Conservation (phyloP, 1,140 invertebrate species). For the Drosophila bocki region DNA sequence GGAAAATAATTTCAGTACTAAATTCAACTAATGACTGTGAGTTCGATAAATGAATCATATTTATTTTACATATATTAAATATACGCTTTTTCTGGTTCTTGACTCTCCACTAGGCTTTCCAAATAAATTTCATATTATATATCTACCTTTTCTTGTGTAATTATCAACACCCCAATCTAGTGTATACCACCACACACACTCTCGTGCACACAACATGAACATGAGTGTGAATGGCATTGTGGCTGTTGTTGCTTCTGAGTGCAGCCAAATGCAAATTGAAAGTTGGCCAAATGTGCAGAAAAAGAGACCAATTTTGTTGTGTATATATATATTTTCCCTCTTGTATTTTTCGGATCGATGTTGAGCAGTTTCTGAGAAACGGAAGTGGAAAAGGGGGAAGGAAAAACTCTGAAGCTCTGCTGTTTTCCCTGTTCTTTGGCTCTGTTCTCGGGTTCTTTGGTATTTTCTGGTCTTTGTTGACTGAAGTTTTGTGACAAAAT, state of each 20-base stretch:
- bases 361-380: slow-evolving; percentile 1
- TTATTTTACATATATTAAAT: too few relatives aligned
- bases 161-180: background rate
- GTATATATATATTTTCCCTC: background rate
- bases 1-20: too few relatives aligned
- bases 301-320: slow-evolving; percentile 55
- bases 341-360: slow-evolving; percentile 31
- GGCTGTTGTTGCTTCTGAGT: slow-evolving; percentile 40
- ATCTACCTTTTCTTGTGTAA: background rate
- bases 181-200: slow-evolving; percentile 7
- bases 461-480: slow-evolving; percentile 14
- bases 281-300: slow-evolving; percentile 71
- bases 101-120: background rate
- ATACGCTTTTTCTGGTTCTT: too few relatives aligned
- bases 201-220: background rate
- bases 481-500: slow-evolving; percentile 55
- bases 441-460: slow-evolving; percentile 2
- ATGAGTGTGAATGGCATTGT: slow-evolving; percentile 25
- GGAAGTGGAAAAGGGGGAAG: background rate
- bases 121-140: background rate
- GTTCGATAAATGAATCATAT: too few relatives aligned
- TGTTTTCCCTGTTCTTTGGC: slow-evolving; percentile 8
- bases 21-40: too few relatives aligned
- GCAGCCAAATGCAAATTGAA: slow-evolving; percentile 77
- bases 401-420: slow-evolving; percentile 17